Evolutionary conservation across 2,888 invertebrate genomes (phyloP), one percentile per base, ranked within the genome.

Genomic region (Gnatocerus cornutus): DNA sequence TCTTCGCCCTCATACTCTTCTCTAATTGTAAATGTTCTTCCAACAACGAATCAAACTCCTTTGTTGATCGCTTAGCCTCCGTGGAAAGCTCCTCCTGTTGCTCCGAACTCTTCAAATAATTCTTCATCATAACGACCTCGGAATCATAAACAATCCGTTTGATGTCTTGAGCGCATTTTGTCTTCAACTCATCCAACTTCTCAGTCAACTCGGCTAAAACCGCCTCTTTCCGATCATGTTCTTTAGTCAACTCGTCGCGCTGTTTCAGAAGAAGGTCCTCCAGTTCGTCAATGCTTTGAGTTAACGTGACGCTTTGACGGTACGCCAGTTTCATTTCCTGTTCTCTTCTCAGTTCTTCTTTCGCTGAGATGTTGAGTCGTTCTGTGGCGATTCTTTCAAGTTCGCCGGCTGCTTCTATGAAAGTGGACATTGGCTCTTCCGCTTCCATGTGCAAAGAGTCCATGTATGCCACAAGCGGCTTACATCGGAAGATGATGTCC

Each of bases 1-100:
- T 87, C 73, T 87, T 86, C 0, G 84, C 84, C 68, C 89, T 84
- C 59, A 88, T 84, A 33, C 82, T 83, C 73, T 89, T 89, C 77
- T 90, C 90, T 0, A 86, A 84, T 0, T 80, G 75, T 0, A 90
- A 76, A 79, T 90, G 86, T 1, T 81, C 75, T 30, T 80, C 83
- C 12, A 89, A 77, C n/a, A 88, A 73, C 2, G 72, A 77, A 30
- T 87, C 84, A 70, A 87, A 89, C 6, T 84, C 80, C 0, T 86
- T 84, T 1, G 81, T 82, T 3, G 81, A 80, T 27, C 85, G 85
- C 0, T 84, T 77, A 27, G 88, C 87, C 69, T 88, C 87, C 68
- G 87, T 86, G n/a, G 85, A 83, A 0, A 90, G 80, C 80, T 86
- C 82, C n/a, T 85, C 85, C 68, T 84, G 84, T 59, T 85, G 86